Base-by-base conservation (phyloP, 2,113 vertebrate genomes). In the Cervus canadensis region DNA sequence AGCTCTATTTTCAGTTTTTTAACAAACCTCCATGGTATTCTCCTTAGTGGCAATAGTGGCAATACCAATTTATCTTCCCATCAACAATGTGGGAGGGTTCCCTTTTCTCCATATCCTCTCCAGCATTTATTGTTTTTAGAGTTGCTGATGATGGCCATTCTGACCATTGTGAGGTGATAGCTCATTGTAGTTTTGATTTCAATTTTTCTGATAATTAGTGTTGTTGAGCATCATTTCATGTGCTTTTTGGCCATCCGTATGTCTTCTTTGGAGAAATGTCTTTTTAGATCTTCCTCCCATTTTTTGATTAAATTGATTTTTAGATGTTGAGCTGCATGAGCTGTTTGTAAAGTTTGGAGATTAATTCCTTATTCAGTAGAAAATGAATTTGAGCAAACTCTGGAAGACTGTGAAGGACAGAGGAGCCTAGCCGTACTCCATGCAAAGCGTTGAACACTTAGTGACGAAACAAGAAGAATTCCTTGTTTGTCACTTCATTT, bases 391-490 rank as follows among this genome's bases (percentile, higher is more conserved):
- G 33, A 19, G 64, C 33, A 67, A 67, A 67, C 16, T n/a, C 33
- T n/a, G 64, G 4, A 67, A 10, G 64, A 19, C 9, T 36, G 64
- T 67, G 64, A 67, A 67, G 64, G 33, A 21, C 33, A 67, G 64
- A 67, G 64, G 33, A 0, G 0, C 16, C 8, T 67, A n/a, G 33
- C 62, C 16, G 0, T 67, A n/a, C 4, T 19, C 33, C 33, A n/a
- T 19, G 8, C 64, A n/a, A 67, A 67, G 33, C 19, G 33, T 19
- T 67, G 16, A 17, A 67, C 62, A n/a, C 62, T n/a, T 67, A 67
- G 8, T 19, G 64, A 67, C 64, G n/a, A 17, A 67, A 67, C 1
- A 17, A n/a, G 33, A 67, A n/a, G 7, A 67, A n/a, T 67, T 67
- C 33, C 16, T 67, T n/a, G 33, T 5, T 19, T 67, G 64, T n/a